Evolutionary conservation across 2,888 invertebrate species (phyloP), one percentile per base, ranked within the genome.

Genomic region (Trachelus stipa): DNA sequence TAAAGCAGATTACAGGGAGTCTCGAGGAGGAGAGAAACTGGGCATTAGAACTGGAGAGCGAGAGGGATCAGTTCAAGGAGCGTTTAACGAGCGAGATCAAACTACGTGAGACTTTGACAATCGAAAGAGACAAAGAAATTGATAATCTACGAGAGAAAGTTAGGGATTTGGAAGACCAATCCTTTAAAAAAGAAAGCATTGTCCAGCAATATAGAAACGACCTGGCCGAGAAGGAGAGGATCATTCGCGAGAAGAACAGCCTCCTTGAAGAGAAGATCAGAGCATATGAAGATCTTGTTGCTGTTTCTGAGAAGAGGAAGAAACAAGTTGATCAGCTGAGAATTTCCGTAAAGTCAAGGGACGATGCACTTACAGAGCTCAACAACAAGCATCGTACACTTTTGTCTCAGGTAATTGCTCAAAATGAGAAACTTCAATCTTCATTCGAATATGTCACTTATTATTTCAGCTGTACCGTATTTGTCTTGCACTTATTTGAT

Each of bases 241-340:
- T 88, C 35, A 81, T 90, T 1, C 87, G 88, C 68, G 90, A 91
- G 77, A 90, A 88, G 79, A 85, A 75, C n/a, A 40, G 80, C 11
- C 77, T 88, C 40, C 77, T 91, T 15, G 90, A 90, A 30, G 91
- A 91, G 79, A 89, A 88, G 77, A 84, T 82, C 76, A 86, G 83
- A 9, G 84, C 84, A 30, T 89, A 86, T 75, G 91, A 91, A 37
- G 91, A 91, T 76, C 77, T 90, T 30, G 85, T 79, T 31, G 80
- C 83, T 2, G 84, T 90, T 68, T 88, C 90, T 33, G 92, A 93
- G 69, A 92, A 92, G 80, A 90, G 92, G 74, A 92, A 92, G 83
- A 92, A 92, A 78, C 92, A 92, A 82, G 89, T 92, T 11, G 92
- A 92, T 77, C 92, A 92, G 77, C 87, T 92, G 69, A 90, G 92